These are phyloP conservation scores for Microcaecilia unicolor DNA, from an alignment of 2,797 vertebrate genomes.

Conservation along the genomic window DNA sequence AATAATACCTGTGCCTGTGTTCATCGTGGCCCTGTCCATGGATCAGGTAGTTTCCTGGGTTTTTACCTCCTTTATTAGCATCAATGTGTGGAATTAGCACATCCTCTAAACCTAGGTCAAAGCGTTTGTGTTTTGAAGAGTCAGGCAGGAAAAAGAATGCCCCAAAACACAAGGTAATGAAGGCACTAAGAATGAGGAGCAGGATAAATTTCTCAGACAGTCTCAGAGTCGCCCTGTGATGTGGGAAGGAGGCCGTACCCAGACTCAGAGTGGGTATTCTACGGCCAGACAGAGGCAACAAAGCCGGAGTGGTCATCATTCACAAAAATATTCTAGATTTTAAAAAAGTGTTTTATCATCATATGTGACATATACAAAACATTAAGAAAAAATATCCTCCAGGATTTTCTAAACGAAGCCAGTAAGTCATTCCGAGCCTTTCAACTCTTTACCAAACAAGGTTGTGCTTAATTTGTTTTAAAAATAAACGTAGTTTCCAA, in stretches of 20 bases:
- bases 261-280: slow-evolving; percentile 83
- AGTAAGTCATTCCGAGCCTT: not conserved
- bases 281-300: slow-evolving; percentile 88
- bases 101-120: slow-evolving; percentile 92
- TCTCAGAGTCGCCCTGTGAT: slow-evolving; percentile 89
- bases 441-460: not conserved
- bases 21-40: slow-evolving; percentile 85
- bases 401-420: not conserved
- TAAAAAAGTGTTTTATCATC: slow-evolving; percentile 23
- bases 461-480: too few species aligned
- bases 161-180: slow-evolving; percentile 96
- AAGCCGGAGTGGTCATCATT: slow-evolving; percentile 85
- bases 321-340: not conserved
- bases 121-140: slow-evolving; percentile 96
- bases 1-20: slow-evolving; percentile 89
- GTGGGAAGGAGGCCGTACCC: slow-evolving; percentile 84
- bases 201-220: slow-evolving; percentile 98
- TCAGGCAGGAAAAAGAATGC: slow-evolving; percentile 97
- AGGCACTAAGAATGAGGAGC: slow-evolving; percentile 98
- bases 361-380: slow-evolving; percentile 1
- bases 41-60: slow-evolving; percentile 73
- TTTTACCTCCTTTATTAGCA: slow-evolving; percentile 75
- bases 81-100: slow-evolving; percentile 94
- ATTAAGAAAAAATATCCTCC: slow-evolving; percentile 5
- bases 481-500: too few species aligned